These are phyloP conservation scores for Nemoura dubitans DNA, from an alignment of 2,888 invertebrate genomes.

Conservation along the genomic window DNA sequence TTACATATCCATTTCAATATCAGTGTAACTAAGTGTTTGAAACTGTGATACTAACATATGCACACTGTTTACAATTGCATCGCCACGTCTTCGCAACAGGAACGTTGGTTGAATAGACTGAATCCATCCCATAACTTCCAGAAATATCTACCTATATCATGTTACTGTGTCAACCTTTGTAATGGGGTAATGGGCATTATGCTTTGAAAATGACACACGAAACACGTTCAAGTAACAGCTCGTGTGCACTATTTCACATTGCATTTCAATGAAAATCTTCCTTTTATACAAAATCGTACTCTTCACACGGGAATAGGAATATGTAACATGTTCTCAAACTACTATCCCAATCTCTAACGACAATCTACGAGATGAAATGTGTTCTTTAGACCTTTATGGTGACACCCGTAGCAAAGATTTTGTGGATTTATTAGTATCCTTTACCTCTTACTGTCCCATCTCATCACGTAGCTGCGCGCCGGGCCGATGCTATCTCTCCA, in stretches of 20 bases:
- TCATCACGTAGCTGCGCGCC: constrained; percentile 21
- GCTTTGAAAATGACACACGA: constrained; percentile 13
- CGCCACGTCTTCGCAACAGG: neutral
- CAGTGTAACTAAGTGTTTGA: neutral
- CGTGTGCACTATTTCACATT: constrained; percentile 32
- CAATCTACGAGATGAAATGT: constrained; percentile 36
- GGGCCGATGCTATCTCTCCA: constrained; percentile 24
- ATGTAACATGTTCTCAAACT: neutral
- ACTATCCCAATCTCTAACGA: constrained; percentile 7
- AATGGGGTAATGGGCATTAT: constrained; percentile 22
- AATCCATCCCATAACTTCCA: neutral
- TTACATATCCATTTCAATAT: neutral
- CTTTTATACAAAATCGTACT: neutral
- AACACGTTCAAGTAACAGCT: neutral
- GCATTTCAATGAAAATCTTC: constrained; percentile 37
- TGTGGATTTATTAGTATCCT: constrained; percentile 38
- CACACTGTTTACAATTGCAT: neutral
- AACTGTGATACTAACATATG: neutral
- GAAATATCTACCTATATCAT: neutral
- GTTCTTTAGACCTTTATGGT: constrained; percentile 35
- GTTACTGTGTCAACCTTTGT: constrained; percentile 8
- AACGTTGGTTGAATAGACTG: neutral
- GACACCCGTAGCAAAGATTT: constrained; percentile 33
- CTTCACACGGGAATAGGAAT: neutral
- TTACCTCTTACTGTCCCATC: constrained; percentile 7